Base-by-base conservation (phyloP, 2,888 invertebrate species). In the Phragmatobia fuliginosa region DNA sequence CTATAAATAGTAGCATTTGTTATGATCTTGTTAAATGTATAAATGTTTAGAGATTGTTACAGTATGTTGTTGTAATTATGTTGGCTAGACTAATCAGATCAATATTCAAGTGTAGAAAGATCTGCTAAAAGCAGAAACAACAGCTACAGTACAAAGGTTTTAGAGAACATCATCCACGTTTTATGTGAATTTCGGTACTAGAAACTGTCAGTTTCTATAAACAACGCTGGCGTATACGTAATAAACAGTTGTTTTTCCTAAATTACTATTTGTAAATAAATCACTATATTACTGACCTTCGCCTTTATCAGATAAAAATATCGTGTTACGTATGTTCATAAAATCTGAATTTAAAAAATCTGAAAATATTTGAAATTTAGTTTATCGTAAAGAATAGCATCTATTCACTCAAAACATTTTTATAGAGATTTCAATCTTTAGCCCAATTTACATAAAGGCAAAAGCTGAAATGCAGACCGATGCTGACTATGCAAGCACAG, bases 41-140 rank as follows among this genome's bases (percentile, higher is more conserved):
- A 33, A 58, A 68, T 58, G 58, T 63, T 68, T 68, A 45, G 62
- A 45, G 63, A 68, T 32, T 33, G 33, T 28, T 41, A 32, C 16
- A 33, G 41, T 49, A 16, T 56, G 52, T 56, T 67, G 61, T 62
- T 56, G 52, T 45, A 33, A 68, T 63, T 63, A 25, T 28, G 31
- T 63, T 45, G 45, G 63, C 41, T 14, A 62, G 58, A 63, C 58
- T 63, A 68, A 68, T 63, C 58, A 58, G 33, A 59, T 63, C 56
- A 59, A 16, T 59, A 45, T 68, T 62, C 36, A 33, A 56, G 56
- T 56, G 67, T 62, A 41, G 41, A 63, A 33, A 58, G 41, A 56
- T 67, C 52, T 8, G 41, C 38, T 38, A 62, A 62, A 14, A 62
- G 32, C 52, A 67, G 62, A 67, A 61, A 28, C 49, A 65, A 65